Conservation (phyloP, 2,888 invertebrate species). For the Drymonia ruficornis region DNA sequence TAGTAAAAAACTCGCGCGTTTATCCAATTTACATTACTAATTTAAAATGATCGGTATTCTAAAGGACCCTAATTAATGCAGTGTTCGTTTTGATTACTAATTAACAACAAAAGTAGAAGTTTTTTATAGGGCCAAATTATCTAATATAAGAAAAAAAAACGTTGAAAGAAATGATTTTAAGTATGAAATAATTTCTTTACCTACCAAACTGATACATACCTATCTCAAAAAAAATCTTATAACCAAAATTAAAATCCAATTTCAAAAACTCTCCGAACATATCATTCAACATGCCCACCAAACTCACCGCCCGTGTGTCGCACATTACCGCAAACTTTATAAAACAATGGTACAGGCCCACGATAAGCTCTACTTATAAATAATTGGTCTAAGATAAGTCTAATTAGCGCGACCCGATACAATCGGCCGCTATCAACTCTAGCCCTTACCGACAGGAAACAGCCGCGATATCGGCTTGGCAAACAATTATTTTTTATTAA, state of each 20-base stretch:
- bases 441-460: conserved; percentile 59
- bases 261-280: not conserved
- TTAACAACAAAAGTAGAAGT: not conserved
- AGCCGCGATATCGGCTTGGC: conserved; percentile 39
- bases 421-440: conserved; percentile 68
- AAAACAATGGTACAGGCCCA: conserved; percentile 64
- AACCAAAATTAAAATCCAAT: no score
- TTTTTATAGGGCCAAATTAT: no score
- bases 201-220: no score
- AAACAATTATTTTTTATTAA: conserved; percentile 50
- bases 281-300: conserved; percentile 12
- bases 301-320: conserved; percentile 44
- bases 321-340: conserved; percentile 42
- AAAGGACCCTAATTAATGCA: conserved; percentile 22
- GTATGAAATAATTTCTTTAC: no score
- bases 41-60: no score
- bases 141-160: no score
- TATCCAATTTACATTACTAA: no score
- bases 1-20: no score
- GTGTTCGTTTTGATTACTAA: conserved; percentile 1
- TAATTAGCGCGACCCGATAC: conserved; percentile 72
- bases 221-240: no score
- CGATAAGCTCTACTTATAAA: conserved; percentile 78
- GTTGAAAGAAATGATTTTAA: no score
- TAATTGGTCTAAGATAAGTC: conserved; percentile 79